Percentiles rank a stretch among this genome's conserved stretches.
phyloP scores from a whole-genome alignment of 2,888 invertebrate species.

The Coronaproctus castanopsis region DNA sequence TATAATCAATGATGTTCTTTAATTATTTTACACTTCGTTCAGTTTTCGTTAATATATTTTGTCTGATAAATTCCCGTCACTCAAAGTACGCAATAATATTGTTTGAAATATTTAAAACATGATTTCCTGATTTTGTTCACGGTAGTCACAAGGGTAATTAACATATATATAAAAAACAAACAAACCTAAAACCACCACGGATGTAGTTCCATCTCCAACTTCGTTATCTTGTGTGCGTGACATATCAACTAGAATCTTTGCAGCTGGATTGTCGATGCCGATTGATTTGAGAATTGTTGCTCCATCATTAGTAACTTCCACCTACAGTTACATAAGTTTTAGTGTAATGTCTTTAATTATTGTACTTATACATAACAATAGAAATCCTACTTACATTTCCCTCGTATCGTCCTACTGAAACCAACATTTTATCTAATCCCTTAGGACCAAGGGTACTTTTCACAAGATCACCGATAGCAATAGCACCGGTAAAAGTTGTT shows the following conservation, averaged over 20 bases:
- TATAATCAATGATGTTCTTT: no score
- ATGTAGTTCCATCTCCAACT: slow-evolving; percentile 99
- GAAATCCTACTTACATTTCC: slow-evolving; percentile 33
- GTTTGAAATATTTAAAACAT: no score
- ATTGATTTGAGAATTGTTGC: slow-evolving; percentile 92
- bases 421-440: slow-evolving; percentile 89
- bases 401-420: slow-evolving; percentile 55
- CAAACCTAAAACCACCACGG: slow-evolving; percentile 83
- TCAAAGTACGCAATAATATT: no score
- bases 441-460: slow-evolving; percentile 97
- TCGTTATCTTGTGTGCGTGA: slow-evolving; percentile 97
- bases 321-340: slow-evolving; percentile 27
- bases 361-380: neutral
- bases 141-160: no score
- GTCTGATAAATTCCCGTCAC: no score
- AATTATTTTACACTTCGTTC: no score
- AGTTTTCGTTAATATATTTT: no score
- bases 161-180: no score
- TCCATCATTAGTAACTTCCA: slow-evolving; percentile 97
- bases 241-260: slow-evolving; percentile 97
- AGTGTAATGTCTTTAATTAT: neutral
- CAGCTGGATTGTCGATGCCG: slow-evolving; percentile 96
- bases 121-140: no score
- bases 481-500: slow-evolving; percentile 95
- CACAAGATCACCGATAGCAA: slow-evolving; percentile 94